Percentiles rank a stretch among this genome's conserved stretches.
These are phyloP conservation scores for Penelope pileata DNA, from an alignment of 2,113 vertebrate genomes.

Conservation along the genomic window DNA sequence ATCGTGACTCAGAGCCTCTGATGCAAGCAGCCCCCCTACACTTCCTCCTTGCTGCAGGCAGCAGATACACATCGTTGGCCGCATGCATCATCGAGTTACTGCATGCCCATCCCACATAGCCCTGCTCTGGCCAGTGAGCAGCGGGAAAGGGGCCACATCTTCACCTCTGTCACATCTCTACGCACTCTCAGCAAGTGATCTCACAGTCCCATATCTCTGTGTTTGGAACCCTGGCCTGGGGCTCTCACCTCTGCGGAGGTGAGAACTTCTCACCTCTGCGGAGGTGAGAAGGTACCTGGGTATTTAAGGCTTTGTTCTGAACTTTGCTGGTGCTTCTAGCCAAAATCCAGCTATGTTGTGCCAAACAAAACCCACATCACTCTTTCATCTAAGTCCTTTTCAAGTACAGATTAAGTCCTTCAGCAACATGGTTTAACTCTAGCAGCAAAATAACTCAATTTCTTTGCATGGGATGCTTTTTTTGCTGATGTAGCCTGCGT, in stretches of 20 bases:
- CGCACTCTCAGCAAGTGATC: background rate
- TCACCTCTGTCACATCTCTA: background rate
- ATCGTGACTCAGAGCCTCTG: background rate
- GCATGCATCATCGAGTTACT: background rate
- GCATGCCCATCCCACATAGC: background rate
- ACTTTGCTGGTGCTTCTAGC: background rate
- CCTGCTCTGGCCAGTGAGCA: background rate
- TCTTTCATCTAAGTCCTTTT: background rate
- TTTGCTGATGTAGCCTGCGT: background rate
- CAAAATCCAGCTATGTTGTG: background rate
- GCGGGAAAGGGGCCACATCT: background rate
- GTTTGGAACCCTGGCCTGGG: rapidly evolving
- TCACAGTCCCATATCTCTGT: rapidly evolving
- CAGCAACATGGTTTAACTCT: background rate
- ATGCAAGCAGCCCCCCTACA: background rate
- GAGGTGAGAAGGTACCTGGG: background rate
- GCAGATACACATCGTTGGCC: background rate
- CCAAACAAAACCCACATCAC: background rate
- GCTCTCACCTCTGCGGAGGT: background rate
- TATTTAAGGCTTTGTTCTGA: background rate
- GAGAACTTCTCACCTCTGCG: background rate
- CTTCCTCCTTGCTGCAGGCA: background rate
- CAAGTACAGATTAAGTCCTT: background rate
- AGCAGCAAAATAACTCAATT: background rate
- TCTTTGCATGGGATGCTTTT: background rate